Conservation (phyloP, 1,140 invertebrate species). For the Anthonomus grandis region DNA sequence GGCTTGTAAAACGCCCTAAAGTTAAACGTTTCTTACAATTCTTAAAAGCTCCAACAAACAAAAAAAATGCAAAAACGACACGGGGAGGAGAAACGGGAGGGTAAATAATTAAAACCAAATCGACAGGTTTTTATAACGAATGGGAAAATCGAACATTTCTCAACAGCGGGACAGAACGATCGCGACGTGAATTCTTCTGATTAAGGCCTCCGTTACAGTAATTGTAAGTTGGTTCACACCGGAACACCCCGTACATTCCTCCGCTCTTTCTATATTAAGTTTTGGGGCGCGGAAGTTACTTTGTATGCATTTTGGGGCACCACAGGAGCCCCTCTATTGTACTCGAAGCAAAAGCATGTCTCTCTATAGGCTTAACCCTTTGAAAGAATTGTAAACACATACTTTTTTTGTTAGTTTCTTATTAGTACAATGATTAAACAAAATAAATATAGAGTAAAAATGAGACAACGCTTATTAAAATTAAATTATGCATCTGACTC, state of each 20-base stretch:
- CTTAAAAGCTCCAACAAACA: no score
- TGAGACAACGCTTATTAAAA: not conserved
- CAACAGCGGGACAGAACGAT: conserved; percentile 35
- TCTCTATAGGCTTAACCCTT: not conserved
- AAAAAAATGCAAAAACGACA: conserved; percentile 23
- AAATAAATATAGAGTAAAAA: not conserved
- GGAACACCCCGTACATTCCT: conserved; percentile 33
- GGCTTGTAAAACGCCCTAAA: conserved; percentile 34
- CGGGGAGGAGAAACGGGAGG: conserved; percentile 24
- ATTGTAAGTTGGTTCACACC: conserved; percentile 40
- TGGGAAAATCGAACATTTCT: conserved; percentile 30
- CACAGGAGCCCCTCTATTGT: not conserved
- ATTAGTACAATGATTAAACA: not conserved
- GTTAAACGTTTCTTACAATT: conserved; percentile 30
- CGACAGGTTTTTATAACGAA: conserved; percentile 29
- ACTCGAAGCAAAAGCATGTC: conserved; percentile 1
- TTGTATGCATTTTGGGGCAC: conserved; percentile 17
- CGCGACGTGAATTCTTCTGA: conserved; percentile 29
- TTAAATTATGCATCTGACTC: not conserved
- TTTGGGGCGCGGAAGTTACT: conserved; percentile 34
- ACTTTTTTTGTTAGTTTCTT: not conserved
- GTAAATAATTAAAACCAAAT: conserved; percentile 33
- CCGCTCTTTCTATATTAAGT: conserved; percentile 26
- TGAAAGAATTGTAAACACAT: no score
- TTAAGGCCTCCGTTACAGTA: conserved; percentile 39